Base-by-base conservation (phyloP, 2,888 invertebrate genomes). In the Trissoscelio sp. region DNA sequence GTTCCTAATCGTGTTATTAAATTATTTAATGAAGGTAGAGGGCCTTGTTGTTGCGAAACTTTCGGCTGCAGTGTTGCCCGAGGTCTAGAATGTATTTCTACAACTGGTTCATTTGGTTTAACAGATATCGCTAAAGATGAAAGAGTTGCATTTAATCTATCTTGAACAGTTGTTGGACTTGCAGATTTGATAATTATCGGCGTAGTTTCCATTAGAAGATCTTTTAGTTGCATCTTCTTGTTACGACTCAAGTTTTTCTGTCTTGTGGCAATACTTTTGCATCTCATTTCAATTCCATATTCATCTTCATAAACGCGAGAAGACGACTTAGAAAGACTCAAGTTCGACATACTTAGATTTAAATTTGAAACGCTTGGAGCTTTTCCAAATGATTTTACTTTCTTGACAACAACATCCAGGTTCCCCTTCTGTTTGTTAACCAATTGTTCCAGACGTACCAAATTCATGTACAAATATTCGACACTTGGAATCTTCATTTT, bases 381-480 rank as follows among this genome's bases (percentile, higher is more conserved):
- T 5, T 87, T 88, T 11, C 78, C 81, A 1, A 89, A 55, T 6
- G 79, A 42, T 20, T 86, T 90, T 86, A 89, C 88, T 60, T 86
- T 88, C 18, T 86, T 89, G 7, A 84, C 60, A 12, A 88, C 70
- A 0, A 81, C 46, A 6, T 89, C 86, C 6, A 91, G 0, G 5
- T 83, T 86, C 14, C 46, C 80, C 66, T 92, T 94, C 88, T 94
- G 95, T 67, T 92, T 93, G 79, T 92, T 92, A 20, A 95, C 92
- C 77, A 95, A 94, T 83, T 95, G 95, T 84, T 94, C 95, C 82
- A 97, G 95, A 78, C 94, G 94, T 24, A 95, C 94, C 87, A 97
- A 92, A 0, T 96, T 95, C 87, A 96, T 96, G 91, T 96, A 97
- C 6, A 97, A 94, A 28, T 94, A 94, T 87, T 97, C 96, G 85